These are phyloP conservation scores for Dicyrtomina minuta DNA, from an alignment of 2,888 invertebrate species.

Conservation along the genomic window DNA sequence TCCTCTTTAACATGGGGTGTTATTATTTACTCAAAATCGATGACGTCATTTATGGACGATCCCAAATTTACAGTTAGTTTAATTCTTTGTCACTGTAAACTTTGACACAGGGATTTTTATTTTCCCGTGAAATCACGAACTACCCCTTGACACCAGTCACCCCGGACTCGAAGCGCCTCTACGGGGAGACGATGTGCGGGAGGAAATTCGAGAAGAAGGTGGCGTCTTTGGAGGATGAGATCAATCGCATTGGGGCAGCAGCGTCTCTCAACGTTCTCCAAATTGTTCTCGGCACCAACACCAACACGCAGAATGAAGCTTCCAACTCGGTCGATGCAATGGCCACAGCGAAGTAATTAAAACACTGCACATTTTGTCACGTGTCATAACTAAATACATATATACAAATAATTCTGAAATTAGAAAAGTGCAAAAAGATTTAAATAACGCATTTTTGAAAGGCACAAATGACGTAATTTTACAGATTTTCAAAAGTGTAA, in stretches of 20 bases:
- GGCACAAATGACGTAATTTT: no score
- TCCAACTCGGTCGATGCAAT: constrained; percentile 10
- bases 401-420: no score
- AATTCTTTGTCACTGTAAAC: no score
- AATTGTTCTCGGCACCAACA: constrained; percentile 17
- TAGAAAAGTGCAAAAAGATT: no score
- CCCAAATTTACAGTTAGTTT: no score
- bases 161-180: background rate
- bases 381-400: no score
- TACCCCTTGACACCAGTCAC: constrained; percentile 35
- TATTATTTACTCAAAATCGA: no score
- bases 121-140: constrained; percentile 42
- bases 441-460: no score
- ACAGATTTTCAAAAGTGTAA: no score
- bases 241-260: constrained; percentile 18
- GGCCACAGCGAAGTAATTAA: constrained; percentile 3
- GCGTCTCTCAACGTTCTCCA: constrained; percentile 30
- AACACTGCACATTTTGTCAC: no score
- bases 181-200: constrained; percentile 14
- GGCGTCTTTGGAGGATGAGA: constrained; percentile 21
- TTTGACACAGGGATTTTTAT: constrained; percentile 43
- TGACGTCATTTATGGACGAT: no score
- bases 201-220: constrained; percentile 28
- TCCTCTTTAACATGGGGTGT: no score
- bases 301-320: background rate